Evolutionary conservation across 2,797 vertebrate species (phyloP).

Genomic region (Gallirallus australis): DNA sequence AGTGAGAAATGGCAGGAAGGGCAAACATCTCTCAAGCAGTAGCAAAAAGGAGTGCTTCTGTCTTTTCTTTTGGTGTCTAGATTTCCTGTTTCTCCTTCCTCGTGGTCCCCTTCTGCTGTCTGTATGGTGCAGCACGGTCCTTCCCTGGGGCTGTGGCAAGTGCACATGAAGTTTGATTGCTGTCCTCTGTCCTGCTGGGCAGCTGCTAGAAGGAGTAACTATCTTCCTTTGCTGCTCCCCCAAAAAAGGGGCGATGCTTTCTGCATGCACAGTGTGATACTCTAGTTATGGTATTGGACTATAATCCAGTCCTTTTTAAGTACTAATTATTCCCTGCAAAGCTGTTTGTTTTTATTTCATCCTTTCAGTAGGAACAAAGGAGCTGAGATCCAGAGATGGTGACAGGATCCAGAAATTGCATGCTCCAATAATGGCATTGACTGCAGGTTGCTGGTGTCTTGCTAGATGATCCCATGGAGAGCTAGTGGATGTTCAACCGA

Average conservation of each 20-base stretch:
- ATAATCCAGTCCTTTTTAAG: not conserved
- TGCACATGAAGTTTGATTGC: not conserved
- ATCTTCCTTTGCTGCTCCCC: fast-evolving
- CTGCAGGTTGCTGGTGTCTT: not conserved
- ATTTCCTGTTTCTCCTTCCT: not conserved
- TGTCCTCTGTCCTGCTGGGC: fast-evolving
- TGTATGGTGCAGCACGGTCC: fast-evolving
- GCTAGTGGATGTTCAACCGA: not conserved
- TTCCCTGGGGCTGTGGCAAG: not conserved
- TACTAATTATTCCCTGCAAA: not conserved
- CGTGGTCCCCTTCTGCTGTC: not conserved
- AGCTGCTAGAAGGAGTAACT: not conserved
- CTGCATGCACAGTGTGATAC: not conserved
- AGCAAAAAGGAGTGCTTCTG: not conserved
- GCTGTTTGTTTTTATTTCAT: not conserved
- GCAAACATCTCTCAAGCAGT: not conserved
- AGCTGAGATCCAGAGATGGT: not conserved
- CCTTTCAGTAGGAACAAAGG: not conserved
- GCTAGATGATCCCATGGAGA: not conserved
- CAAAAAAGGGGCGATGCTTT: not conserved
- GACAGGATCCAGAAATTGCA: not conserved
- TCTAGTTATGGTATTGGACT: not conserved
- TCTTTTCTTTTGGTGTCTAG: not conserved
- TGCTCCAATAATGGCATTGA: not conserved
- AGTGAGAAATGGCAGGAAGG: not conserved